phyloP scores from a whole-genome alignment of 2,797 vertebrate species.

The Dromococcyx pavoninus region DNA sequence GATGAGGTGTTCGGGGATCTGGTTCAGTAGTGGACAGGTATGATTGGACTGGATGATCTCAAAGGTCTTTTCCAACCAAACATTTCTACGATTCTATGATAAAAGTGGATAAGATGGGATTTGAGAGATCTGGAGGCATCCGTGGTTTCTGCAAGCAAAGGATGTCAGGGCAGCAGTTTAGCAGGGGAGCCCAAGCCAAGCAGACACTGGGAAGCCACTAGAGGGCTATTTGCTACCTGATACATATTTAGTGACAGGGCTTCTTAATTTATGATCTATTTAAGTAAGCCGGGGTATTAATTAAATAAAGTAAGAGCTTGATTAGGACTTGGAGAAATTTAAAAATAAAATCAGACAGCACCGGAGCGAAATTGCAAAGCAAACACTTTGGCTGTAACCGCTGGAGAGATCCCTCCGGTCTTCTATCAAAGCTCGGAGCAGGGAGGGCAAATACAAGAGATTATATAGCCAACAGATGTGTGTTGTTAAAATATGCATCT shows the following conservation, averaged over 20 bases:
- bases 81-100: too few species aligned
- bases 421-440: conserved; percentile 73
- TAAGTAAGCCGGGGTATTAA: conserved; percentile 79
- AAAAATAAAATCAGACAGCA: conserved; percentile 69
- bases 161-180: background rate
- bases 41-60: too few species aligned
- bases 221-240: conserved; percentile 55
- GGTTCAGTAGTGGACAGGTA: too few species aligned
- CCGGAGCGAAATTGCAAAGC: conserved; percentile 73
- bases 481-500: conserved; percentile 71
- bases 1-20: too few species aligned
- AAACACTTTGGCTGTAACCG: conserved; percentile 75
- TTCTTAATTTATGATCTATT: conserved; percentile 79
- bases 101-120: background rate
- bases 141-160: background rate
- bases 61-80: too few species aligned
- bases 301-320: conserved; percentile 79
- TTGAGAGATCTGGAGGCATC: background rate
- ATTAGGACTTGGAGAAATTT: conserved; percentile 72
- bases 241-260: conserved; percentile 40
- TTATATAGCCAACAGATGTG: conserved; percentile 72
- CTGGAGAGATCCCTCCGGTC: conserved; percentile 68
- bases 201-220: background rate
- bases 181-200: background rate
- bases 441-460: conserved; percentile 69